Conservation (phyloP, 2,113 vertebrate genomes). For the Pterocles burchelli region DNA sequence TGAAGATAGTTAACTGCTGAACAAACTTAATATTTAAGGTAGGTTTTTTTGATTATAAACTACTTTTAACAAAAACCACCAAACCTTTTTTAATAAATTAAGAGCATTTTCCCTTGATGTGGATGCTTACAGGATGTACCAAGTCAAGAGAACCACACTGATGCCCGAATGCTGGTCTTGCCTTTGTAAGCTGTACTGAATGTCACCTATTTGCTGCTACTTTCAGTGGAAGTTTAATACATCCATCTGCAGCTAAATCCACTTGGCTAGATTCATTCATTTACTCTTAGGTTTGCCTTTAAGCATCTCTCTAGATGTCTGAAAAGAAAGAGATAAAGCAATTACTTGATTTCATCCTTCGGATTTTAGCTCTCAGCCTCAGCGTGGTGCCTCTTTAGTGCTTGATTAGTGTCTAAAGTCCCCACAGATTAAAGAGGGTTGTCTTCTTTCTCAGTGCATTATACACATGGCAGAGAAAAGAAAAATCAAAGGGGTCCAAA, state of each 20-base stretch:
- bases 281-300: slow-evolving; percentile 40
- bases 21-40: background rate
- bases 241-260: background rate
- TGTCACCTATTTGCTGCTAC: background rate
- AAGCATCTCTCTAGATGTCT: slow-evolving; percentile 32
- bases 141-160: background rate
- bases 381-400: slow-evolving; percentile 52
- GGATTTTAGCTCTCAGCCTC: slow-evolving; percentile 41
- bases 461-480: background rate
- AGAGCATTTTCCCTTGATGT: background rate
- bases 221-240: background rate
- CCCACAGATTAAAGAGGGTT: slow-evolving; percentile 40
- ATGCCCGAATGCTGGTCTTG: background rate
- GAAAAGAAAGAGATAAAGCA: slow-evolving; percentile 58
- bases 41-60: background rate
- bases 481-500: slow-evolving; percentile 32
- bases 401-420: slow-evolving; percentile 61
- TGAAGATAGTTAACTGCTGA: background rate
- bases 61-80: background rate
- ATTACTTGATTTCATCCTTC: slow-evolving; percentile 64
- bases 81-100: too few relatives aligned
- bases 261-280: background rate
- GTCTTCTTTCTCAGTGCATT: slow-evolving; percentile 7
- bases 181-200: background rate
- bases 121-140: background rate